Evolutionary conservation across 2,888 invertebrate species (phyloP).

Genomic region (Cryptocheilus praepositus): DNA sequence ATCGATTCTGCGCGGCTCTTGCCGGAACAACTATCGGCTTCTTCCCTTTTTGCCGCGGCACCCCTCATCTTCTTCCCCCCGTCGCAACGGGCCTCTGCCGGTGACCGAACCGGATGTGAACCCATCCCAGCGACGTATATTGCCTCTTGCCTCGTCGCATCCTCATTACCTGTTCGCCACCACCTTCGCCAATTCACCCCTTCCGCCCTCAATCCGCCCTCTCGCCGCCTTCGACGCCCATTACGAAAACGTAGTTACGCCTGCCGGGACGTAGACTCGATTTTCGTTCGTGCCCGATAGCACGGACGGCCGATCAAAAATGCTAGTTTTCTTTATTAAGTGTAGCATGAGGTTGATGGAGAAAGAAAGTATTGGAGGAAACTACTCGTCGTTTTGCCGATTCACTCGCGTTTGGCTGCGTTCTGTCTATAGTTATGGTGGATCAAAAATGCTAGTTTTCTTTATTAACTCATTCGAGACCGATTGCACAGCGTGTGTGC

Average conservation of each 20-base stretch:
- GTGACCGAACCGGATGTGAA: conserved; percentile 45
- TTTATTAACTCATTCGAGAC: too few relatives aligned
- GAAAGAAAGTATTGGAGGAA: too few relatives aligned
- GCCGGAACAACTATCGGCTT: not conserved
- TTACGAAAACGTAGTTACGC: conserved; percentile 1
- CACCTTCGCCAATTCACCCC: conserved; percentile 29
- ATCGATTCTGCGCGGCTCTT: conserved; percentile 7
- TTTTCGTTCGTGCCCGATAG: too few relatives aligned
- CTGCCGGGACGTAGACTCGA: too few relatives aligned
- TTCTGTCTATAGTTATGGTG: too few relatives aligned
- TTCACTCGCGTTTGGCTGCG: too few relatives aligned
- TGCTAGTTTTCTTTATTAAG: too few relatives aligned
- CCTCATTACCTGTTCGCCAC: conserved; percentile 60
- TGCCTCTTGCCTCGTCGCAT: conserved; percentile 55
- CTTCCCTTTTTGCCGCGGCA: conserved; percentile 8
- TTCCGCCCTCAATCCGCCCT: conserved; percentile 22
- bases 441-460: too few relatives aligned
- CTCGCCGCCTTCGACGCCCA: conserved; percentile 17
- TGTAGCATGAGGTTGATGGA: too few relatives aligned
- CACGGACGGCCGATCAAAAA: too few relatives aligned
- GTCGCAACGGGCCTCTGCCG: not conserved
- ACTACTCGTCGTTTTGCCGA: too few relatives aligned
- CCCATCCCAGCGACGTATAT: conserved; percentile 50
- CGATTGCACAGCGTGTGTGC: too few relatives aligned
- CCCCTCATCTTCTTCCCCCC: conserved; percentile 13